A percentile compares a stretch with the other conserved stretches of the same genome.
Evolutionary conservation across 2,797 vertebrate genomes (phyloP).

Genomic region (Crocodylus rhombifer): DNA sequence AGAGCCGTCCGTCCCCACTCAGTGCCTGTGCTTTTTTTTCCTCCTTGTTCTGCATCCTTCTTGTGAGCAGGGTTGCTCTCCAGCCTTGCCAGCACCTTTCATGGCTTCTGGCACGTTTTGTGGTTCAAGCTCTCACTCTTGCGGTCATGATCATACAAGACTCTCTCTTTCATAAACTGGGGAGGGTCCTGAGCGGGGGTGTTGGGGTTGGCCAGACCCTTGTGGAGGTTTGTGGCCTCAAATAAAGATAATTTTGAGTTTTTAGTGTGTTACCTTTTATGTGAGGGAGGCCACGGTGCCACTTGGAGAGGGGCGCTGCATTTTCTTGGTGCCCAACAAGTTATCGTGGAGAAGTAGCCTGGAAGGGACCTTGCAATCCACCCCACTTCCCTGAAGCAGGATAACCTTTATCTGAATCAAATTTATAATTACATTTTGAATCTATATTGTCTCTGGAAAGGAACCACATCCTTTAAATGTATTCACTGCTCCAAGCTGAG

Average conservation of each 20-base stretch:
- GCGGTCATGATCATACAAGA: background rate
- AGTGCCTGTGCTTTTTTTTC: background rate
- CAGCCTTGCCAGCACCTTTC: fast-evolving
- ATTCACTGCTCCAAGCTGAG: background rate
- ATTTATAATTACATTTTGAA: background rate
- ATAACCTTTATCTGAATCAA: background rate
- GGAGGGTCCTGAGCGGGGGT: background rate
- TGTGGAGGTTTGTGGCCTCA: too few relatives aligned
- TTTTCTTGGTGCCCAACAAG: background rate
- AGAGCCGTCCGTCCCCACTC: background rate
- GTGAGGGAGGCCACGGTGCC: background rate
- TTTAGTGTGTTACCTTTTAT: background rate
- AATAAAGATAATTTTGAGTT: too few relatives aligned
- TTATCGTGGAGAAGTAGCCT: too few relatives aligned
- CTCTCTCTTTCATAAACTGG: fast-evolving
- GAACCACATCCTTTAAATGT: background rate
- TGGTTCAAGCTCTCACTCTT: fast-evolving
- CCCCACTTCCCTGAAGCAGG: too few relatives aligned
- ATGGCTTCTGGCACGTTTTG: background rate
- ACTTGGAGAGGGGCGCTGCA: background rate
- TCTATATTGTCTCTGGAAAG: background rate
- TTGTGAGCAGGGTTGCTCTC: background rate
- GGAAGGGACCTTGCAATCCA: too few relatives aligned
- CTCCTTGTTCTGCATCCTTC: background rate
- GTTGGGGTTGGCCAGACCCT: too few relatives aligned